These are phyloP conservation scores for Limnodromus scolopaceus DNA, from an alignment of 2,797 vertebrate species.

Conservation along the genomic window DNA sequence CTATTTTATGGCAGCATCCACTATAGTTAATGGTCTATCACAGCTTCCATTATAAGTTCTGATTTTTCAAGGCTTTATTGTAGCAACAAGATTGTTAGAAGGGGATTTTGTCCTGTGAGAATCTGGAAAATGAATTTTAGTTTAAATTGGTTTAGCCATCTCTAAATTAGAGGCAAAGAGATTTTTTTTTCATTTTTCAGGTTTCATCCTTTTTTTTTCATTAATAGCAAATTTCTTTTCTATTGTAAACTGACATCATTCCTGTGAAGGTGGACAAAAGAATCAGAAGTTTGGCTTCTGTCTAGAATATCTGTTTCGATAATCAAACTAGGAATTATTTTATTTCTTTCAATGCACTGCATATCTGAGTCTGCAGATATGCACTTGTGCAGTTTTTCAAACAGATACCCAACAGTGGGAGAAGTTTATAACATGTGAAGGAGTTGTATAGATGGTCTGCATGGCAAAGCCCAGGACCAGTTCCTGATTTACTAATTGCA, in stretches of 20 bases:
- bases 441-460: background rate
- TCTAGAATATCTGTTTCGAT: background rate
- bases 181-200: background rate
- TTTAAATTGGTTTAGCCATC: slow-evolving; percentile 7
- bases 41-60: background rate
- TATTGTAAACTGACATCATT: background rate
- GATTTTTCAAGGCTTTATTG: slow-evolving; percentile 43
- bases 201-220: slow-evolving; percentile 3
- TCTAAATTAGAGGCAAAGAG: slow-evolving; percentile 13
- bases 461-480: background rate
- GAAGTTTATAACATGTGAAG: background rate
- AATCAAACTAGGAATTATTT: background rate
- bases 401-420: background rate
- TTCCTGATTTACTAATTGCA: background rate
- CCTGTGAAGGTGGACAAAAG: background rate
- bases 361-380: background rate
- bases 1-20: slow-evolving; percentile 31
- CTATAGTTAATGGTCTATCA: slow-evolving; percentile 50
- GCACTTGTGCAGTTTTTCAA: background rate
- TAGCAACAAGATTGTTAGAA: slow-evolving; percentile 31
- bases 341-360: background rate
- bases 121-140: background rate
- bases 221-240: slow-evolving; percentile 13
- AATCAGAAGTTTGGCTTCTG: background rate
- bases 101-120: background rate